These are phyloP conservation scores for Ia io DNA, from an alignment of 2,113 vertebrate species.

Conservation along the genomic window DNA sequence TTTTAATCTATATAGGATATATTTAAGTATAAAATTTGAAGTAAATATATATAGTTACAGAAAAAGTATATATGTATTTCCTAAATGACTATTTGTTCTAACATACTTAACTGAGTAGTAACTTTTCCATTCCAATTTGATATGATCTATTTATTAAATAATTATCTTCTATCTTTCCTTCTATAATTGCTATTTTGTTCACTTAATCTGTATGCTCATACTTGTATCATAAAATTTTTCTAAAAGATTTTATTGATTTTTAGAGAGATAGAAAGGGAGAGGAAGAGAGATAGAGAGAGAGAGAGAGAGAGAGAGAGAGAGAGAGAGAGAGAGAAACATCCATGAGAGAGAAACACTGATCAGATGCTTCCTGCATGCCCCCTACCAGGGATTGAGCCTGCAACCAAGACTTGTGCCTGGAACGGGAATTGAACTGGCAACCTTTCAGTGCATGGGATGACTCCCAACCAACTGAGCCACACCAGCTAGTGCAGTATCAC, in stretches of 20 bases:
- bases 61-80: neutral
- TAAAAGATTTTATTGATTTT: neutral
- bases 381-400: neutral
- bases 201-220: neutral
- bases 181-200: neutral
- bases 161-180: neutral
- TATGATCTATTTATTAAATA: slow-evolving; percentile 10
- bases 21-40: neutral
- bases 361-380: neutral
- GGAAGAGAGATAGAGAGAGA: too few species aligned
- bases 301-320: too few species aligned
- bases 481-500: neutral
- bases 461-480: neutral
- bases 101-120: neutral
- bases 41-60: neutral
- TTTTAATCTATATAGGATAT: neutral
- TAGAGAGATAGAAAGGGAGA: neutral
- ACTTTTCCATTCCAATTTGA: slow-evolving; percentile 7
- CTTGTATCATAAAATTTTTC: neutral
- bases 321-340: too few species aligned
- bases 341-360: neutral
- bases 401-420: neutral
- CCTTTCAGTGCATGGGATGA: neutral
- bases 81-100: neutral
- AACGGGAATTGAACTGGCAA: neutral